These are phyloP conservation scores for Monochamus alternatus DNA, from an alignment of 2,888 invertebrate genomes.

Conservation along the genomic window DNA sequence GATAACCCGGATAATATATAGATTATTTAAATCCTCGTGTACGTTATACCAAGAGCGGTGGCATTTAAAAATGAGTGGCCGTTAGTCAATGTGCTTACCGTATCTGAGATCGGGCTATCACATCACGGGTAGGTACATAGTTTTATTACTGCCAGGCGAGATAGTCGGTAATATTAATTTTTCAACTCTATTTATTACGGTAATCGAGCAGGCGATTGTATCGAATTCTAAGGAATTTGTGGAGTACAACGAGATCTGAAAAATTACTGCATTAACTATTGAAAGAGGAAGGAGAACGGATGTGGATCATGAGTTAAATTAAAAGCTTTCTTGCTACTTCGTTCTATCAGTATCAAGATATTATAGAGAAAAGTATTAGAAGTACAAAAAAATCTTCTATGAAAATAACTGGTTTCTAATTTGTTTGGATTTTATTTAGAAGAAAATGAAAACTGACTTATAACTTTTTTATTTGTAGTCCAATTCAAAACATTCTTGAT, in stretches of 20 bases:
- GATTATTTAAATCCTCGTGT: neutral
- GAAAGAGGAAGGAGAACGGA: neutral
- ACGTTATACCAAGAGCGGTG: neutral
- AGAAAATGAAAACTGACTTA: too few species aligned
- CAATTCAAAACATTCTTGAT: too few species aligned
- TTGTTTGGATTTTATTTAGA: too few species aligned
- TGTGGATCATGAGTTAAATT: too few species aligned
- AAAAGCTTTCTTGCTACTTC: too few species aligned
- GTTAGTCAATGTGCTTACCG: conserved; percentile 4
- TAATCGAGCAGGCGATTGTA: conserved; percentile 8
- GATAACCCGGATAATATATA: neutral
- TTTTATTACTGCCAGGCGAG: conserved; percentile 1
- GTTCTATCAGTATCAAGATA: too few species aligned
- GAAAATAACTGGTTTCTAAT: too few species aligned
- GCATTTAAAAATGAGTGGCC: neutral
- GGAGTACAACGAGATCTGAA: neutral
- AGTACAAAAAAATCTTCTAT: too few species aligned
- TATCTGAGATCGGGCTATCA: conserved; percentile 4
- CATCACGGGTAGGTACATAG: neutral
- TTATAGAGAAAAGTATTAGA: too few species aligned
- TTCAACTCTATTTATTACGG: conserved; percentile 8
- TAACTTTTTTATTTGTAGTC: too few species aligned
- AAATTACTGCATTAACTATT: conserved; percentile 4
- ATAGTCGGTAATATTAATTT: conserved; percentile 5
- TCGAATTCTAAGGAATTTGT: neutral